phyloP scores from a whole-genome alignment of 2,797 vertebrate genomes.

The Xyrichtys novacula region DNA sequence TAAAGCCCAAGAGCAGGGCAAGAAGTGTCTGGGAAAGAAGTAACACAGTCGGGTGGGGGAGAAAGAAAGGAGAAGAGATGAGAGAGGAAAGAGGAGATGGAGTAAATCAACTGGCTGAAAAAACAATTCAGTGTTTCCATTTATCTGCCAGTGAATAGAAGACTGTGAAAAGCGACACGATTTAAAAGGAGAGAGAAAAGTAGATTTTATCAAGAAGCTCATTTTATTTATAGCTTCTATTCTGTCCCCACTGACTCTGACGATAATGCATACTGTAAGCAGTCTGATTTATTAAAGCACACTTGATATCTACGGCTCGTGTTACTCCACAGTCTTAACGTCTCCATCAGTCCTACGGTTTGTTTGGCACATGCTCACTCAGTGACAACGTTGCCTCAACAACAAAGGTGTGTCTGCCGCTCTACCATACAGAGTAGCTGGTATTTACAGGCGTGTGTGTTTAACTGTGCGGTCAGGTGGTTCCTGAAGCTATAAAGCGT shows the following conservation, averaged over 20 bases:
- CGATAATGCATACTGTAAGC: not conserved
- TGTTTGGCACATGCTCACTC: conserved; percentile 1
- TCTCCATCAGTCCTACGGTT: conserved; percentile 9
- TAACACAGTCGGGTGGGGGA: conserved; percentile 31
- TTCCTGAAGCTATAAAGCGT: conserved; percentile 55
- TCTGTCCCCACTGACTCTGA: not conserved
- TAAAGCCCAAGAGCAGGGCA: conserved; percentile 45
- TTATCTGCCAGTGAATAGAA: conserved; percentile 40
- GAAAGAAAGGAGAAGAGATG: conserved; percentile 43
- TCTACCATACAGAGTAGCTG: conserved; percentile 38
- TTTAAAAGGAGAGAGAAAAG: conserved; percentile 38
- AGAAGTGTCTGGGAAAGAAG: conserved; percentile 44
- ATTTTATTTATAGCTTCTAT: conserved; percentile 26
- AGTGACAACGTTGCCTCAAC: conserved; percentile 32
- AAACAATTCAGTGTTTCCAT: conserved; percentile 43
- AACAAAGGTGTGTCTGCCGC: conserved; percentile 35
- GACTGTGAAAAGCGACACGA: conserved; percentile 19
- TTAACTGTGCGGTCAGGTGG: conserved; percentile 48
- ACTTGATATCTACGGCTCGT: conserved; percentile 25
- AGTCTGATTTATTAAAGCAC: conserved; percentile 28
- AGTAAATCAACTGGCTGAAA: conserved; percentile 58
- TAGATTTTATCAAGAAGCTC: conserved; percentile 34
- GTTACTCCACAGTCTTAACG: conserved; percentile 18
- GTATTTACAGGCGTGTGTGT: conserved; percentile 67
- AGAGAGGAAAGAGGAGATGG: conserved; percentile 46